Percentiles rank a stretch among this genome's conserved stretches.
Evolutionary conservation across 92 coral and sea anemone genomes (phyloP).

Genomic region (Chrysogorgia sp.): DNA sequence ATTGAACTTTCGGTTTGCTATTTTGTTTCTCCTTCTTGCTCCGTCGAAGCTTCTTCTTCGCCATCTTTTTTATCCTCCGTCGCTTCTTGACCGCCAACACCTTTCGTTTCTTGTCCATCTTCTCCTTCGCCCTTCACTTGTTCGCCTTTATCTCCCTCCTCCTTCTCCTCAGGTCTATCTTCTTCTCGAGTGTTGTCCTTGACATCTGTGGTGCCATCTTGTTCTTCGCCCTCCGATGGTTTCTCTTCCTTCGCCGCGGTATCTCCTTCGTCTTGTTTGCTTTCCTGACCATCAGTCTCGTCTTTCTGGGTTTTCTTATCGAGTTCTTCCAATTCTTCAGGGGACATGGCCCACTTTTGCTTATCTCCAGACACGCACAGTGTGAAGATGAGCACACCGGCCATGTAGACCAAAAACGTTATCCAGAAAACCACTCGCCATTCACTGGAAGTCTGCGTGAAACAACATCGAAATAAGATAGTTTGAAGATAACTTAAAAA

Average conservation of each 20-base stretch:
- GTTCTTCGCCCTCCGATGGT: constrained; percentile 38
- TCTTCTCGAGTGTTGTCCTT: constrained; percentile 26
- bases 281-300: constrained; percentile 30
- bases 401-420: constrained; percentile 81
- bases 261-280: constrained; percentile 45
- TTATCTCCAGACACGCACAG: constrained; percentile 88
- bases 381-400: constrained; percentile 86
- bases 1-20: not conserved
- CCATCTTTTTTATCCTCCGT: constrained; percentile 6
- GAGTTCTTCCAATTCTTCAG: constrained; percentile 43
- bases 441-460: constrained; percentile 82
- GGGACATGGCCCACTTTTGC: constrained; percentile 90
- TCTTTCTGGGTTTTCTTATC: constrained; percentile 64
- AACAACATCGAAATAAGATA: not conserved
- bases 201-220: constrained; percentile 26
- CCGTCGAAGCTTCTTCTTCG: not conserved
- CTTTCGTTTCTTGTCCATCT: constrained; percentile 16
- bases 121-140: constrained; percentile 49
- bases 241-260: constrained; percentile 9
- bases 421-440: constrained; percentile 99
- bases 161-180: not conserved
- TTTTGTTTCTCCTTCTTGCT: not conserved
- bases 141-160: constrained; percentile 51
- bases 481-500: too few relatives aligned
- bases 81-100: constrained; percentile 5